phyloP scores from a whole-genome alignment of 2,888 invertebrate genomes.

The Danaus chrysippus region DNA sequence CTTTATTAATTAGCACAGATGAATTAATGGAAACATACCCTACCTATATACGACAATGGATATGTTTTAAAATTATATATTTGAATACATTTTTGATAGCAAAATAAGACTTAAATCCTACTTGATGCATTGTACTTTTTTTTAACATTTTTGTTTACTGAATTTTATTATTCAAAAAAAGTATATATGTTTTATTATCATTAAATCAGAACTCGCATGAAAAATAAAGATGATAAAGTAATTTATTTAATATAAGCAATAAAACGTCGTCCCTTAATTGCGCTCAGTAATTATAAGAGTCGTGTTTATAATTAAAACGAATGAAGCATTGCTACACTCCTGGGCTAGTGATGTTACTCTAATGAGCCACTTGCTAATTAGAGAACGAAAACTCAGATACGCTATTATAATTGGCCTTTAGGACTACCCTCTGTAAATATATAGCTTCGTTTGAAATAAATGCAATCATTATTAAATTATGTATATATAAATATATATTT shows the following conservation, averaged over 20 bases:
- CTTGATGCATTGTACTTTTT: too few species aligned
- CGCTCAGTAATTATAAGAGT: constrained; percentile 66
- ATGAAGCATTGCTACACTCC: constrained; percentile 62
- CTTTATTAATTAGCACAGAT: constrained; percentile 67
- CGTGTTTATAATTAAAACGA: constrained; percentile 76
- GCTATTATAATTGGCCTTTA: constrained; percentile 76
- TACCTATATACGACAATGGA: constrained; percentile 13
- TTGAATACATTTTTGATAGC: background rate
- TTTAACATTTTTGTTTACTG: too few species aligned
- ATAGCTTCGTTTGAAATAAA: constrained; percentile 24
- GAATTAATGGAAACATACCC: constrained; percentile 52
- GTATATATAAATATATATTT: background rate
- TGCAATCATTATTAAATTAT: background rate
- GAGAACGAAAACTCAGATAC: constrained; percentile 74
- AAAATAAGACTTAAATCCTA: too few species aligned
- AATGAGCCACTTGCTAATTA: constrained; percentile 76
- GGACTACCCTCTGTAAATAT: constrained; percentile 44
- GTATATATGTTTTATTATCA: too few species aligned
- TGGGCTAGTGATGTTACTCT: constrained; percentile 69
- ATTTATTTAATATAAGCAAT: constrained; percentile 59
- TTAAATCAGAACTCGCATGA: background rate
- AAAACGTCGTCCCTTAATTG: constrained; percentile 66
- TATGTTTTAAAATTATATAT: constrained; percentile 9
- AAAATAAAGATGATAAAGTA: constrained; percentile 39
- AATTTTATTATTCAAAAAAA: too few species aligned